A percentile compares a stretch with the other conserved stretches of the same genome.
phyloP scores from a whole-genome alignment of 2,888 invertebrate genomes.

The Teleogryllus oceanicus region DNA sequence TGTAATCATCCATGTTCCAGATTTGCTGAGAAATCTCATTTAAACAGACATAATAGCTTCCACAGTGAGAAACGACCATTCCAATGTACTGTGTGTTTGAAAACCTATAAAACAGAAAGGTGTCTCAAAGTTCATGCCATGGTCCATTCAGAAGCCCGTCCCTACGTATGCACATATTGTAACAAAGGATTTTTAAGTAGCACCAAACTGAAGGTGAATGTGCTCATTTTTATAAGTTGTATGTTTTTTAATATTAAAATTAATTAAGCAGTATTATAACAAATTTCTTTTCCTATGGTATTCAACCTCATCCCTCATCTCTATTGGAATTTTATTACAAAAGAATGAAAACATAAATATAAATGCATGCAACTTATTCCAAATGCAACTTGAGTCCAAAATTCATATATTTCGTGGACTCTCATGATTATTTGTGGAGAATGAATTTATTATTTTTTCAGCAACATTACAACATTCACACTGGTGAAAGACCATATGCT shows the following conservation, averaged over 20 bases:
- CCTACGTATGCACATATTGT: constrained; percentile 55
- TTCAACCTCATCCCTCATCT: no score
- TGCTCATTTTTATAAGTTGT: not conserved
- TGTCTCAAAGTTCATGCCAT: constrained; percentile 57
- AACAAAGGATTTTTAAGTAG: constrained; percentile 58
- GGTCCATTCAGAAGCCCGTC: constrained; percentile 54
- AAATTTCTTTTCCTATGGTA: no score
- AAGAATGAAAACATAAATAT: no score
- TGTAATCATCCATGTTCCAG: constrained; percentile 39
- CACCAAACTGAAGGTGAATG: constrained; percentile 50
- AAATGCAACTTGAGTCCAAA: no score
- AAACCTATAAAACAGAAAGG: constrained; percentile 56
- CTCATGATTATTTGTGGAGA: no score
- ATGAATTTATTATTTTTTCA: constrained; percentile 41
- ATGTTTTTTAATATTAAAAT: no score
- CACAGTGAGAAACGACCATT: constrained; percentile 48
- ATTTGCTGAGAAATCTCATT: constrained; percentile 50
- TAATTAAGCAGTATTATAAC: no score
- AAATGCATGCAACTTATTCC: no score
- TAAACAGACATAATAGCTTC: constrained; percentile 48
- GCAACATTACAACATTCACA: constrained; percentile 59
- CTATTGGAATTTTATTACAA: no score
- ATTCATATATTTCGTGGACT: no score
- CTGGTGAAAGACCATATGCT: constrained; percentile 54
- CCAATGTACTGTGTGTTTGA: constrained; percentile 53